phyloP scores from a whole-genome alignment of 2,888 invertebrate species.

The Clunio marinus region DNA sequence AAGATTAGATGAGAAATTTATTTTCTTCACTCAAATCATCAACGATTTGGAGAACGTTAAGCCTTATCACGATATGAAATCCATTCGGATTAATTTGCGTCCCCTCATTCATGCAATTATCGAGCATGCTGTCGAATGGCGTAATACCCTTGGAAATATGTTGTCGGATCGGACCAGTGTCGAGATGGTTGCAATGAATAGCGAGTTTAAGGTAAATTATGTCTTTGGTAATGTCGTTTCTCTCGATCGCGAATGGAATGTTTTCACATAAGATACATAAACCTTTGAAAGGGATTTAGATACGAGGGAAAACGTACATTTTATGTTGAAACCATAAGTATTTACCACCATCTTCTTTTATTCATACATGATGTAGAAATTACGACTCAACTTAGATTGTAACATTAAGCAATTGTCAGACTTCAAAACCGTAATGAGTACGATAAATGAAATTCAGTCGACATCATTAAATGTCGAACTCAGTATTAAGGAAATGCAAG shows the following conservation, averaged over 20 bases:
- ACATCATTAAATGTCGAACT: constrained; percentile 75
- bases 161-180: constrained; percentile 63
- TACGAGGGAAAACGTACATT: neutral
- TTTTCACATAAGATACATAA: neutral
- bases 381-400: constrained; percentile 65
- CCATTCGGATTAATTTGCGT: constrained; percentile 67
- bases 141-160: constrained; percentile 64
- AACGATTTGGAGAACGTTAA: constrained; percentile 60
- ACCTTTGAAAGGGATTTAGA: neutral
- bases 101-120: constrained; percentile 67
- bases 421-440: constrained; percentile 79
- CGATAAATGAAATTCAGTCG: constrained; percentile 70
- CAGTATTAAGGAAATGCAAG: constrained; percentile 68
- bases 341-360: constrained; percentile 38
- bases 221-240: neutral
- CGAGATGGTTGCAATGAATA: constrained; percentile 65
- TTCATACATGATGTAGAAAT: constrained; percentile 53
- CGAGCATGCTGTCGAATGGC: constrained; percentile 76
- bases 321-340: neutral
- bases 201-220: constrained; percentile 62
- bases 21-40: constrained; percentile 74
- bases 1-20: constrained; percentile 75
- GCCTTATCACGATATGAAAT: constrained; percentile 61
- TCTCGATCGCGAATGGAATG: too few relatives aligned
- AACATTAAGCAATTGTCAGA: constrained; percentile 74